These are phyloP conservation scores for Catostylus mosaicus DNA, from an alignment of 30 jellyfish, hydroid and myxozoan species.

Conservation along the genomic window DNA sequence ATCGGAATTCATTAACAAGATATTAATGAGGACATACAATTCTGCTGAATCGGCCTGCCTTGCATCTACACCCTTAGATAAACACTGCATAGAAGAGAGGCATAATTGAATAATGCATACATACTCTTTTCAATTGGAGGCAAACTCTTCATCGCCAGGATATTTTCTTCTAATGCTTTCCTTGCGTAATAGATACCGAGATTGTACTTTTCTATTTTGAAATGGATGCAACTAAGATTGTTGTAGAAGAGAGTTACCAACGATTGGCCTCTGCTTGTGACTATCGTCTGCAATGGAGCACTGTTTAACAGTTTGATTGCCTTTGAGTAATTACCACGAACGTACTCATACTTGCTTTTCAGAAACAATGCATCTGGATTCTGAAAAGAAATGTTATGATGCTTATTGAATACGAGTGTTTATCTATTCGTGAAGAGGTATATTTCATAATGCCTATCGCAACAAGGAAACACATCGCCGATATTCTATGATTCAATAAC, in stretches of 20 bases:
- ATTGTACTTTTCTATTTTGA: conserved; percentile 73
- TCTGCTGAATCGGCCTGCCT: too few relatives aligned
- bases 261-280: conserved; percentile 74
- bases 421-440: background rate
- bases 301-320: conserved; percentile 84
- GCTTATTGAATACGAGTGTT: background rate
- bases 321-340: conserved; percentile 85
- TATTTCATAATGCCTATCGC: background rate
- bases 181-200: conserved; percentile 81
- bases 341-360: conserved; percentile 85
- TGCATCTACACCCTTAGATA: too few relatives aligned
- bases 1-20: too few relatives aligned
- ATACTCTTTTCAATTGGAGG: conserved; percentile 93
- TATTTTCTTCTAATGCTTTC: conserved; percentile 89
- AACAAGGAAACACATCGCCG: background rate
- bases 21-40: too few relatives aligned
- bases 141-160: conserved; percentile 78
- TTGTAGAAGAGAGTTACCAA: conserved; percentile 80
- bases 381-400: conserved; percentile 39
- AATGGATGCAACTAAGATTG: conserved; percentile 83
- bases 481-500: background rate
- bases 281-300: conserved; percentile 67
- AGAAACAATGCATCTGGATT: conserved; percentile 90
- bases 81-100: too few relatives aligned
- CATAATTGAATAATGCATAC: too few relatives aligned